Base-by-base conservation (phyloP, 2,113 vertebrate genomes). In the Vanacampus margaritifer region DNA sequence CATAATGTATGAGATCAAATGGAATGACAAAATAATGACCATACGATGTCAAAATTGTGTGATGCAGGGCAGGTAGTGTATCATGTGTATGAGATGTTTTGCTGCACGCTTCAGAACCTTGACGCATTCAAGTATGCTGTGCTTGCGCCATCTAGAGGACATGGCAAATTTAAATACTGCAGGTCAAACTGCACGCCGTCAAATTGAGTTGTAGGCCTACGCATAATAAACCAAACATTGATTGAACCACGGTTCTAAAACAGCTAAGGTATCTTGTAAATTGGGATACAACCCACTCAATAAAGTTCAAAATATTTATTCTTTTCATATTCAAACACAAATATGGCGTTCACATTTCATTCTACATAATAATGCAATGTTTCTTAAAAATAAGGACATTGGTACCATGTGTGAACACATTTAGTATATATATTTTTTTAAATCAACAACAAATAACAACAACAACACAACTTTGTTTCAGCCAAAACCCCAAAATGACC, bases 101-200 rank as follows among this genome's bases (percentile, higher is more conserved):
- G 16, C 14, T 19, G 35, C 32, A 41, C 5, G 11, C n/a, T 43
- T 48, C 17, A 46, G 9, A 45, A 4, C 19, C 0, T 21, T 41
- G 16, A 32, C 12, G 14, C 26, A 26, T 19, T 9, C 2, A 77
- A 67, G 71, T 32, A 23, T 62, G 71, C 23, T 48, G n/a, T 43
- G 3, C 36, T 76, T 53, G 21, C 67, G 65, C 84, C 81, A 78
- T 73, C 84, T 86, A 59, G 75, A 69, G 81, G 71, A 24, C 14
- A 0, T 5, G 1, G 23, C 8, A 5, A 6, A 35, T 45, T 23
- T 23, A 16, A 12, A 37, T 2, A 19, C 24, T 17, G 36, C 21
- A 2, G 5, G 3, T 35, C 14, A 58, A 35, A 58, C 9, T 58
- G 17, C 16, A 58, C 53, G 28, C 2, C 16, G 5, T 32, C 13